These are phyloP conservation scores for Drosophila anceps DNA, from an alignment of 2,888 invertebrate species.

Conservation along the genomic window DNA sequence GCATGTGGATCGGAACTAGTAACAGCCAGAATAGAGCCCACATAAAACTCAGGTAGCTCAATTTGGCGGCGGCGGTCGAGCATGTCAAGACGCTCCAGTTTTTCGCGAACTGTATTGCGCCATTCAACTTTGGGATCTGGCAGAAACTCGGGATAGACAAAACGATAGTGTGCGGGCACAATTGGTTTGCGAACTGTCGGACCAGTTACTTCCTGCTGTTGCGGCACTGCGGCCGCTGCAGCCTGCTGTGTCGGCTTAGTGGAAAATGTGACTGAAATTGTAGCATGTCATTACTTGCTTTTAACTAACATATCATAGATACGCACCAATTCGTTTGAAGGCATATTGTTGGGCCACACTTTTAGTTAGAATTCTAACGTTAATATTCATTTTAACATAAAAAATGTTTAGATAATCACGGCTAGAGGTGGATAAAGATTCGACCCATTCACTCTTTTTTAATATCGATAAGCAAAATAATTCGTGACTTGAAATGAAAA, in stretches of 20 bases:
- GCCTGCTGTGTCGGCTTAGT: slow-evolving; percentile 65
- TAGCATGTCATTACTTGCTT: neutral
- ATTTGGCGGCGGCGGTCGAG: slow-evolving; percentile 90
- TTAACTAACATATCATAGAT: too few species aligned
- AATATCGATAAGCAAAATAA: slow-evolving; percentile 21
- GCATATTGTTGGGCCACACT: slow-evolving; percentile 50
- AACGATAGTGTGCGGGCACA: slow-evolving; percentile 87
- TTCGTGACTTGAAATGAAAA: slow-evolving; percentile 1
- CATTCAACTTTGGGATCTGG: slow-evolving; percentile 93
- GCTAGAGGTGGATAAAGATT: slow-evolving; percentile 17
- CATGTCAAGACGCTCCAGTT: slow-evolving; percentile 97
- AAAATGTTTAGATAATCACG: slow-evolving; percentile 71
- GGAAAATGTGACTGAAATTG: slow-evolving; percentile 68
- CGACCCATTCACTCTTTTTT: neutral
- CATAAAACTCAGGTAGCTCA: slow-evolving; percentile 99
- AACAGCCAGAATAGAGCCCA: slow-evolving; percentile 96
- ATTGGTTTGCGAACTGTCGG: slow-evolving; percentile 54
- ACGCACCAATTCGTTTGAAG: slow-evolving; percentile 67
- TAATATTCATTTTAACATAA: slow-evolving; percentile 66
- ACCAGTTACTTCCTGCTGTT: slow-evolving; percentile 42
- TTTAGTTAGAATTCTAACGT: slow-evolving; percentile 44
- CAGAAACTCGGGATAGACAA: slow-evolving; percentile 95
- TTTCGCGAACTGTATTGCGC: slow-evolving; percentile 93
- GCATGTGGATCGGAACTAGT: slow-evolving; percentile 94
- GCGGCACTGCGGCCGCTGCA: slow-evolving; percentile 27